Evolutionary conservation across 2,888 invertebrate species (phyloP).

Genomic region (Lithophane ornitopus): DNA sequence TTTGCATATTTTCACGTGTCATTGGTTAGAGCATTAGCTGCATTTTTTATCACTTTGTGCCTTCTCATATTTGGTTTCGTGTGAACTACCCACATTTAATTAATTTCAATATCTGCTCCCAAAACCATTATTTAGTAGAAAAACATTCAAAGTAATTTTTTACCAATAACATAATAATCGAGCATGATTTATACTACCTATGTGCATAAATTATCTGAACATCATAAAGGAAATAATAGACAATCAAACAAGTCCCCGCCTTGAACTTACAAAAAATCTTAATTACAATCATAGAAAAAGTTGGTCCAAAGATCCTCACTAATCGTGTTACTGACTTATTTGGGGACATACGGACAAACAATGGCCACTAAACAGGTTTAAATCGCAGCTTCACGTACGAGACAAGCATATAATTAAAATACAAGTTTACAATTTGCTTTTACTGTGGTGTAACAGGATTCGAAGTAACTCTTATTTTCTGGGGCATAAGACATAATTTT

Average conservation of each 20-base stretch:
- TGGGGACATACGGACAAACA: constrained; percentile 77
- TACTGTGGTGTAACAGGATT: constrained; percentile 40
- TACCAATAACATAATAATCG: constrained; percentile 22
- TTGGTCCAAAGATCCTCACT: constrained; percentile 67
- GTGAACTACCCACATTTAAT: constrained; percentile 32
- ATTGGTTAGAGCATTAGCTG: neutral
- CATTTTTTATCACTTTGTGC: constrained; percentile 15
- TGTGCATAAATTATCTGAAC: constrained; percentile 53
- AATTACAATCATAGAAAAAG: constrained; percentile 56
- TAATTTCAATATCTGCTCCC: constrained; percentile 23
- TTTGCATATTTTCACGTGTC: constrained; percentile 55
- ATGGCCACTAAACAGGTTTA: constrained; percentile 86
- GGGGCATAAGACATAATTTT: constrained; percentile 53
- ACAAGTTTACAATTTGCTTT: constrained; percentile 63
- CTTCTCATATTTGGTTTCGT: constrained; percentile 23
- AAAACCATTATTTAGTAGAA: constrained; percentile 38
- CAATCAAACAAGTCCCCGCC: constrained; percentile 12
- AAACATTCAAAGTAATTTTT: constrained; percentile 49
- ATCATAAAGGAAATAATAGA: constrained; percentile 36
- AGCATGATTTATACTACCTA: constrained; percentile 42
- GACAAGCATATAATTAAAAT: constrained; percentile 84
- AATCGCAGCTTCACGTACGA: constrained; percentile 83
- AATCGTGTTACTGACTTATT: constrained; percentile 75
- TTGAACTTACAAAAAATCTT: constrained; percentile 42
- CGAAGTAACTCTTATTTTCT: constrained; percentile 37